Evolutionary conservation across 2,797 vertebrate genomes (phyloP).

Genomic region (Haliaeetus albicilla): DNA sequence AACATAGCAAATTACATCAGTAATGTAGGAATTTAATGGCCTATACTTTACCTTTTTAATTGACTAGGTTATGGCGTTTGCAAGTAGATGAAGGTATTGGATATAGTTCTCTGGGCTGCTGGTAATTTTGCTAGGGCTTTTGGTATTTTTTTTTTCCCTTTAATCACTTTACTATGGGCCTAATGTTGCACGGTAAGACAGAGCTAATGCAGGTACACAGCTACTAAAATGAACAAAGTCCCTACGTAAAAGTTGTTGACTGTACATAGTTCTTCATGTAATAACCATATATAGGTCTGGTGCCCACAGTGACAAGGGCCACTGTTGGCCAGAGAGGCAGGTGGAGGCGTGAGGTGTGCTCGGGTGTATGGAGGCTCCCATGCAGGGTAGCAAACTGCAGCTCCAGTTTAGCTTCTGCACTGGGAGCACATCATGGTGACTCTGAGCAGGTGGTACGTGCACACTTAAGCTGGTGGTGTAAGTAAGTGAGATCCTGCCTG

Average conservation of each 20-base stretch:
- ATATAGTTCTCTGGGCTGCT: not conserved
- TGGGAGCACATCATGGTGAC: not conserved
- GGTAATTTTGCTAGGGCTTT: not conserved
- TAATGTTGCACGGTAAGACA: not conserved
- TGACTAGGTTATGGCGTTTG: not conserved
- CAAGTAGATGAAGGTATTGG: not conserved
- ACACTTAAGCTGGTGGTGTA: not conserved
- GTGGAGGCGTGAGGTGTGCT: not conserved
- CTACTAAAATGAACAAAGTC: not conserved
- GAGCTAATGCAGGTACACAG: not conserved
- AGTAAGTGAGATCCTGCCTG: not conserved
- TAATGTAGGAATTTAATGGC: conserved; percentile 12
- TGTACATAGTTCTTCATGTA: not conserved
- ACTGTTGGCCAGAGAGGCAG: not conserved
- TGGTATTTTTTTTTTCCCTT: not conserved
- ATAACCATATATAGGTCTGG: not conserved
- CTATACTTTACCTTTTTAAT: conserved; percentile 14
- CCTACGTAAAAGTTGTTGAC: not conserved
- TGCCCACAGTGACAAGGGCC: not conserved
- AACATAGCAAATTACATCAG: conserved; percentile 39
- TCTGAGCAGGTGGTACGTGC: rapidly evolving
- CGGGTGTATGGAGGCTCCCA: rapidly evolving
- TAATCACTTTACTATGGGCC: not conserved
- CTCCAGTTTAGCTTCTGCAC: not conserved
- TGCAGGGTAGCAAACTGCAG: not conserved